Evolutionary conservation across 2,797 vertebrate species (phyloP).

Genomic region (Bryconaethiops microstoma): DNA sequence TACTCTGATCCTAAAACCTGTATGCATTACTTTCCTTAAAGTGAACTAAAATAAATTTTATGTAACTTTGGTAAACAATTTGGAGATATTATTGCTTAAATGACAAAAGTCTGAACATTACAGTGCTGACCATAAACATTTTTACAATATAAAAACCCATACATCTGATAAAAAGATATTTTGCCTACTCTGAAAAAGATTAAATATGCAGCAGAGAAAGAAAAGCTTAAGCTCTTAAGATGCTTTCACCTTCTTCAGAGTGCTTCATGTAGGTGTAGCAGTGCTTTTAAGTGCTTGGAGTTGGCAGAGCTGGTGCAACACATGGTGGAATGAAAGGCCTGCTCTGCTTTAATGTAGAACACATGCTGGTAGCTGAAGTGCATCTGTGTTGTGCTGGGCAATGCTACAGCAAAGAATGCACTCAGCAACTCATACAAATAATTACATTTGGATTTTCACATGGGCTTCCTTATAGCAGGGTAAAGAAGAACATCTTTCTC

Average conservation of each 20-base stretch:
- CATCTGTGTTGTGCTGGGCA: background rate
- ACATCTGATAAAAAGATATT: background rate
- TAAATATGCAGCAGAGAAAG: background rate
- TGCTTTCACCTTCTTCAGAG: slow-evolving; percentile 7
- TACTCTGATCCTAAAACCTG: background rate
- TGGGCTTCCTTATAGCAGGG: background rate
- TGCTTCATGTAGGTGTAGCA: background rate
- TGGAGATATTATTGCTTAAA: background rate
- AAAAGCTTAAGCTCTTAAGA: background rate
- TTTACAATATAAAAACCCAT: background rate
- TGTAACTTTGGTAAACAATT: background rate
- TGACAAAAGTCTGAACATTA: background rate
- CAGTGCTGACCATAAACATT: background rate
- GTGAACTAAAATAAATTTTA: background rate
- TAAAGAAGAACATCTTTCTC: background rate
- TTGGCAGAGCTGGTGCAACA: slow-evolving; percentile 4
- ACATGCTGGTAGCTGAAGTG: slow-evolving; percentile 19
- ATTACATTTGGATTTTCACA: slow-evolving; percentile 2
- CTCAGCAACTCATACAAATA: background rate
- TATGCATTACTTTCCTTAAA: background rate
- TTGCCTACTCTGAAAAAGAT: background rate
- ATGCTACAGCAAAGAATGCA: background rate
- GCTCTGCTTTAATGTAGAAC: slow-evolving; percentile 37
- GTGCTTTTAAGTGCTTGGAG: background rate
- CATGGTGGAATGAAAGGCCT: slow-evolving; percentile 23